A percentile compares a stretch with the other conserved stretches of the same genome.
Evolutionary conservation across 2,797 vertebrate genomes (phyloP).

Genomic region (Sebastes diaconus): DNA sequence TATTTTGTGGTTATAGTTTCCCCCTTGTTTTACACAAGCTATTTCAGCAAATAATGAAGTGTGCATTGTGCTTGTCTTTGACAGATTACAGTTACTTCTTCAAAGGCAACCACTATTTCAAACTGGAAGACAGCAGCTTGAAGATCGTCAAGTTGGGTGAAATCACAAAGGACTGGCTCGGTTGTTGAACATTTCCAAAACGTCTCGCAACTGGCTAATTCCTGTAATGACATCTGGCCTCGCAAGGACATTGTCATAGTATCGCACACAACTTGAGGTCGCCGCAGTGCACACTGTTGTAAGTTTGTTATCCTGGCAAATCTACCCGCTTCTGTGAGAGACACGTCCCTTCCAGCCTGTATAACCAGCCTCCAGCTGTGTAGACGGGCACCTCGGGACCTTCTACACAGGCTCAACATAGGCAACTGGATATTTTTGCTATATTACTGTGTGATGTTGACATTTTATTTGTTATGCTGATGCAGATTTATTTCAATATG

Average conservation of each 20-base stretch:
- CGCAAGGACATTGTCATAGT: slow-evolving; percentile 61
- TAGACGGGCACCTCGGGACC: slow-evolving; percentile 58
- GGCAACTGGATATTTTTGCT: slow-evolving; percentile 75
- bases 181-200: slow-evolving; percentile 85
- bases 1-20: slow-evolving; percentile 3
- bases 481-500: slow-evolving; percentile 55
- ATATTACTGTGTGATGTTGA: slow-evolving; percentile 72
- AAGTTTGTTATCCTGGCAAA: slow-evolving; percentile 77
- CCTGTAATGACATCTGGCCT: slow-evolving; percentile 59
- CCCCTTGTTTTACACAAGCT: background rate
- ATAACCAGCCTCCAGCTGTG: slow-evolving; percentile 71
- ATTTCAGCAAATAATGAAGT: background rate
- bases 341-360: slow-evolving; percentile 62
- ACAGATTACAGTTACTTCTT: slow-evolving; percentile 98
- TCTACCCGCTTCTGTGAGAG: slow-evolving; percentile 76
- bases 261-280: slow-evolving; percentile 73
- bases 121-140: slow-evolving; percentile 95
- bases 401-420: slow-evolving; percentile 59
- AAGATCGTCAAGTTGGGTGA: slow-evolving; percentile 97
- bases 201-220: slow-evolving; percentile 44
- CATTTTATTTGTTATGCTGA: slow-evolving; percentile 68
- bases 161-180: slow-evolving; percentile 95
- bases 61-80: slow-evolving; percentile 34
- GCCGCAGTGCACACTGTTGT: slow-evolving; percentile 68
- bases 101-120: slow-evolving; percentile 94